These are phyloP conservation scores for Petrolisthes cinctipes DNA, from an alignment of 2,888 invertebrate species.

Conservation along the genomic window DNA sequence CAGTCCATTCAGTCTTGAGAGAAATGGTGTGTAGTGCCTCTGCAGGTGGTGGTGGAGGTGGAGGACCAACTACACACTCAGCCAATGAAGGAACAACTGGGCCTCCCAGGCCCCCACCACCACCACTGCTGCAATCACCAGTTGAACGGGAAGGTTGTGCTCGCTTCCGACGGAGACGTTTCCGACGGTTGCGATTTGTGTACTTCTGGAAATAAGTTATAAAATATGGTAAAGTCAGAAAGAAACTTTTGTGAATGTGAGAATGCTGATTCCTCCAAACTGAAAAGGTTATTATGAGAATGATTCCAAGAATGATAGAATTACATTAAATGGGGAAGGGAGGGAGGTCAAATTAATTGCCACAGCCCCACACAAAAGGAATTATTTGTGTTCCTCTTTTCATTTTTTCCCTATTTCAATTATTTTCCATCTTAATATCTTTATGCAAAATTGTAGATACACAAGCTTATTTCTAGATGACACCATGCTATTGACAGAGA, in stretches of 20 bases:
- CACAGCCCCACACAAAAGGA: too few relatives aligned
- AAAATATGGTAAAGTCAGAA: neutral
- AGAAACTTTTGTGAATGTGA: neutral
- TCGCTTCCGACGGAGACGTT: constrained; percentile 55
- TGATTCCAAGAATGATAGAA: neutral
- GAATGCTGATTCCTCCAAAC: neutral
- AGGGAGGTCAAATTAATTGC: too few relatives aligned
- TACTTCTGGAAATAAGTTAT: constrained; percentile 42
- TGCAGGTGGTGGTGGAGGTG: constrained; percentile 40
- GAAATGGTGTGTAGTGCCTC: constrained; percentile 36
- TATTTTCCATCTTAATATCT: too few relatives aligned
- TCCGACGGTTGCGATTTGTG: constrained; percentile 59
- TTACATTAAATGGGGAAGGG: neutral
- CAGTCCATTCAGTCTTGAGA: constrained; percentile 53
- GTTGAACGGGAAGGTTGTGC: constrained; percentile 57
- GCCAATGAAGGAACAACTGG: constrained; percentile 2
- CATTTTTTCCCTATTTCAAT: too few relatives aligned
- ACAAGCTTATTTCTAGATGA: too few relatives aligned
- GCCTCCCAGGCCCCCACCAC: neutral
- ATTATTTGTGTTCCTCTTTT: too few relatives aligned
- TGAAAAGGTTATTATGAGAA: too few relatives aligned
- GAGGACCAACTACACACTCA: constrained; percentile 29
- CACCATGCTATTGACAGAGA: too few relatives aligned
- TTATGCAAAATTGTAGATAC: too few relatives aligned
- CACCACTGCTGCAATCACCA: constrained; percentile 18